Evolutionary conservation across 1,140 invertebrate genomes (phyloP).

Genomic region (Leptinotarsa texana): DNA sequence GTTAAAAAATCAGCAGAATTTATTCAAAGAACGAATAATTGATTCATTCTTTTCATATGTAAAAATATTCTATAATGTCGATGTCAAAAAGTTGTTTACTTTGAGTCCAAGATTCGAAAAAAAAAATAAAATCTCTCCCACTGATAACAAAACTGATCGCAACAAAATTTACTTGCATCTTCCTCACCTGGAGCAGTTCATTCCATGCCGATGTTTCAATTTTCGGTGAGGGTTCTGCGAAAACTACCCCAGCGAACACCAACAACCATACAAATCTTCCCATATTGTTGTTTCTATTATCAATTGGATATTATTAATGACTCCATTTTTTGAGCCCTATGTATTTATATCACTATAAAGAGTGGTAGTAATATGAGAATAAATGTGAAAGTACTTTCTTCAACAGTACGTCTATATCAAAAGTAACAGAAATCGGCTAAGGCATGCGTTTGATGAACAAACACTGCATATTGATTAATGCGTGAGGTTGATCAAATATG

Average conservation of each 20-base stretch:
- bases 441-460: background rate
- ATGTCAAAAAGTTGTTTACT: background rate
- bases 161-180: conserved; percentile 40
- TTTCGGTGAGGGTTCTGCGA: conserved; percentile 29
- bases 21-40: background rate
- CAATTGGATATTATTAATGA: background rate
- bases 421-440: background rate
- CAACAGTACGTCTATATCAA: background rate
- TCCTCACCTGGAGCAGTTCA: conserved; percentile 14
- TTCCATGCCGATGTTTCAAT: conserved; percentile 32
- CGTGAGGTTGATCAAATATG: too few relatives aligned
- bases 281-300: conserved; percentile 17
- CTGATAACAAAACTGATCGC: too few relatives aligned
- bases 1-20: background rate
- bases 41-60: background rate
- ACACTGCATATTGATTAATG: background rate
- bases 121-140: background rate
- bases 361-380: conserved; percentile 20
- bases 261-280: conserved; percentile 6
- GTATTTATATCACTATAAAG: conserved; percentile 35
- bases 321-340: conserved; percentile 18
- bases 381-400: background rate
- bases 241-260: conserved; percentile 17
- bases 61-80: background rate
- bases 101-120: background rate